Evolutionary conservation across 2,113 vertebrate genomes (phyloP).

Genomic region (Tachuris rubrigastra): DNA sequence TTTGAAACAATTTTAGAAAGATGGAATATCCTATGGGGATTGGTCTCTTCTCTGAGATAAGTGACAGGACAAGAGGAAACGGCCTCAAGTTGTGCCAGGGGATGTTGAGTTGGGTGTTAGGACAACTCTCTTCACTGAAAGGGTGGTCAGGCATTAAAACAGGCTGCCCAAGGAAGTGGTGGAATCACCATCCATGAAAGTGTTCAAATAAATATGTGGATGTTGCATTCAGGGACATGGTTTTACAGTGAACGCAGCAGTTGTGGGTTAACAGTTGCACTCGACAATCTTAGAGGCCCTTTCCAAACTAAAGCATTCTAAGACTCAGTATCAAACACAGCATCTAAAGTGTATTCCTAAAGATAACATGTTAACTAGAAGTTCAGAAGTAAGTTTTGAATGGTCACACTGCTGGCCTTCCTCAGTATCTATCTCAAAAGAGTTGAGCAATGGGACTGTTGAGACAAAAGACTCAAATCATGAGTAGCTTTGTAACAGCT

Average conservation of each 20-base stretch:
- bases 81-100: not conserved
- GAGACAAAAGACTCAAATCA: not conserved
- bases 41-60: not conserved
- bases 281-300: not conserved
- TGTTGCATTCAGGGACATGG: too few relatives aligned
- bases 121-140: not conserved
- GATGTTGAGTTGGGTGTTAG: not conserved
- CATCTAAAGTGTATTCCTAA: not conserved
- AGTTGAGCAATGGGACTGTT: not conserved
- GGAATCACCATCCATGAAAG: not conserved
- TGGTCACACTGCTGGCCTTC: not conserved
- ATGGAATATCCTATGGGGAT: not conserved
- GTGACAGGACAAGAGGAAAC: not conserved
- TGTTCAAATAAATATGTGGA: rapidly evolving
- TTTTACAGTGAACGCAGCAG: not conserved
- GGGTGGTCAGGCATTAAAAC: not conserved
- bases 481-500: not conserved
- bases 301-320: not conserved
- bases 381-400: not conserved
- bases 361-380: not conserved
- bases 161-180: not conserved
- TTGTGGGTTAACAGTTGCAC: not conserved
- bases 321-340: not conserved
- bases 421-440: not conserved
- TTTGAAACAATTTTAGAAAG: not conserved